Evolutionary conservation across 2,113 vertebrate genomes (phyloP), one percentile per base, ranked within the genome.

Genomic region (Todiramphus chloris): DNA sequence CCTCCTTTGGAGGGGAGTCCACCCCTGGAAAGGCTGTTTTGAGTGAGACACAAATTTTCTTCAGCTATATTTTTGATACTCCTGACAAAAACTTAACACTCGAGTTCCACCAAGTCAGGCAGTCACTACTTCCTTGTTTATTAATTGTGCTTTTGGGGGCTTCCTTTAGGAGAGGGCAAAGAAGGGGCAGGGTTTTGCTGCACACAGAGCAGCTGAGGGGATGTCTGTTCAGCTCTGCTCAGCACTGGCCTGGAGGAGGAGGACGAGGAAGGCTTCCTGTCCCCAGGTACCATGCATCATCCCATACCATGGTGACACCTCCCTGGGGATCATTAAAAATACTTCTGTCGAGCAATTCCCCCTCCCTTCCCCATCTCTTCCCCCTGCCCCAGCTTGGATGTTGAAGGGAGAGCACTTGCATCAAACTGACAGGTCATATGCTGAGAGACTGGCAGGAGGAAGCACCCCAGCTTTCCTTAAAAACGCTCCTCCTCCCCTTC

Each of bases 361-460:
- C 53, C 50, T 64, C 48, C 78, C 58, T 82, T 28, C 41, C 17
- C 56, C 64, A 35, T 64, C 78, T 33, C 59, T 87, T 56, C 18
- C 76, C 60, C 58, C 73, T 5, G 7, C 77, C 74, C 70, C 46
- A 50, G 66, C 70, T 50, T 46, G 51, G 37, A 37, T 27, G 0
- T 72, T 0, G 15, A 9, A n/a, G 35, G 46, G 60, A 58, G 48
- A 87, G 60, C 15, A 2, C 62, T 67, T 94, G 69, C 62, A 82
- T 91, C 90, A 76, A 93, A 69, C 33, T 82, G 94, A 89, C 91
- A 82, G 91, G 51, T 95, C 93, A 80, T 91, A 89, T 87, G 83
- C 33, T 0, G 4, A 56, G 73, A 63, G 8, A 64, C 3, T 48
- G 84, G 67, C 75, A 74, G 79, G 41, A 72, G 41, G 37, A 74